Evolutionary conservation across 2,888 invertebrate species (phyloP), one percentile per base, ranked within the genome.

Genomic region (Siphonodentalium dalli): DNA sequence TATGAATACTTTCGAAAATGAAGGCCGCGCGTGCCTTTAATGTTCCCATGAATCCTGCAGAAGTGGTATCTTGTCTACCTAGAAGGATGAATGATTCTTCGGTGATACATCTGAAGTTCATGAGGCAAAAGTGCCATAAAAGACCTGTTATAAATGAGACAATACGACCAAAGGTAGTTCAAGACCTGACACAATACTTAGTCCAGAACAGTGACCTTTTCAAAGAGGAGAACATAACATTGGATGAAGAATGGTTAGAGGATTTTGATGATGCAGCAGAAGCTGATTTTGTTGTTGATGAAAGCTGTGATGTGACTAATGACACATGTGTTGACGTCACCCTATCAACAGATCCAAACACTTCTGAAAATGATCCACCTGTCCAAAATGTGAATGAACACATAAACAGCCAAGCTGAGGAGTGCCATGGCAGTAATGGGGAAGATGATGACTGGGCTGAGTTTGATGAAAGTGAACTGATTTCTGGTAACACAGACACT

Each of bases 21-120:
- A n/a, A n/a, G n/a, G n/a, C n/a, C n/a, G n/a, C n/a, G n/a, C n/a
- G n/a, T 28, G 53, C 56, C 21, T 55, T 56, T 1, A 56, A 60
- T 60, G 59, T 56, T 1, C 53, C 55, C n/a, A 56, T 60, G 56
- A 28, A 55, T 24, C 53, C 49, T 11, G 9, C 52, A 7, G 2
- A n/a, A n/a, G 52, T 52, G 18, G 49, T 59, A 2, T 13, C 13
- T 24, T 2, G n/a, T 28, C 44, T 52, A 2, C 51, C 55, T 28
- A 43, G 55, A 40, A 31, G 48, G 27, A 41, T 59, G 41, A 33
- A 44, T 24, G 31, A 59, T 4, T 55, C 55, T 21, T 38, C 44
- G 23, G 56, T 53, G 7, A 55, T 59, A 20, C 52, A 55, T 26
- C n/a, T 60, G 3, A 20, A 42, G 13, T 60, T 60, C 21, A 56